Base-by-base conservation (phyloP, 1,140 invertebrate species). In the Delia radicum region DNA sequence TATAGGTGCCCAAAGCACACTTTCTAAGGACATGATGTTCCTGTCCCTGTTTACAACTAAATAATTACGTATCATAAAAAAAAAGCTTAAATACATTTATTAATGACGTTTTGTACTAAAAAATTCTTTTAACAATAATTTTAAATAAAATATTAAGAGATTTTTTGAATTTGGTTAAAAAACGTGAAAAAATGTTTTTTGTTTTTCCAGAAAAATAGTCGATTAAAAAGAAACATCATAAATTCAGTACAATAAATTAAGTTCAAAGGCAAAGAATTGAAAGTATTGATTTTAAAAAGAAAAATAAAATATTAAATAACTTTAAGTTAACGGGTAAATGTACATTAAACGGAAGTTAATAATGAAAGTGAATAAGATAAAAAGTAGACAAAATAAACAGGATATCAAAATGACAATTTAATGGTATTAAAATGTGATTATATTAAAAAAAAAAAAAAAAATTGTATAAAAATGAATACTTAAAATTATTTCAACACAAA, bases 1-100 rank as follows among this genome's bases (percentile, higher is more conserved):
- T 48, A 48, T n/a, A n/a, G n/a, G n/a, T n/a, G n/a, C n/a, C n/a
- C n/a, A n/a, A n/a, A n/a, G n/a, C n/a, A n/a, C n/a, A n/a, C n/a
- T n/a, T n/a, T n/a, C n/a, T n/a, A n/a, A n/a, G n/a, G n/a, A n/a
- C n/a, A n/a, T n/a, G n/a, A n/a, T n/a, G n/a, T n/a, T n/a, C n/a
- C n/a, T 48, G 33, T 46, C 26, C n/a, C 28, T 55, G 42, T 55
- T 73, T 48, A n/a, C 21, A 27, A 29, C 24, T 26, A 28, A 73
- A 27, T 26, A 29, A 73, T 48, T 48, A 46, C 37, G 26, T 26
- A 55, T 29, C 71, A 24, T 73, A 73, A 73, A 73, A 73, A 73
- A 48, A 10, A 21, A 55, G 21, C 33, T 15, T 46, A 48, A 72
- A 42, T 26, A 27, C 37, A 55, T 48, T 46, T 55, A 55, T 26